phyloP scores from a whole-genome alignment of 2,797 vertebrate species.

The Falco novaeseelandiae region DNA sequence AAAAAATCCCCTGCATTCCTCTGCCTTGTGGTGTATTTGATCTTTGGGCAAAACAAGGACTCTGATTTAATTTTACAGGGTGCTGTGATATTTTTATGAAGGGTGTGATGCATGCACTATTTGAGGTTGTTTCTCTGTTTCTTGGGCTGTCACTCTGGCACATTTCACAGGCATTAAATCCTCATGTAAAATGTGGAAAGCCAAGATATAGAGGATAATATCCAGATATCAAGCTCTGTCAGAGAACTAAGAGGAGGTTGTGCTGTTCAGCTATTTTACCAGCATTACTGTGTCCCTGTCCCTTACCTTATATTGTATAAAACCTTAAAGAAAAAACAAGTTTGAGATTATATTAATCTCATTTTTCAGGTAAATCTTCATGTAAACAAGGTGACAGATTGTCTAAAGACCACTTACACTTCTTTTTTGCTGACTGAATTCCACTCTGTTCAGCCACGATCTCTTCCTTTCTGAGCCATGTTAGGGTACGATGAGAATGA shows the following conservation, averaged over 20 bases:
- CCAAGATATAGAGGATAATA: not conserved
- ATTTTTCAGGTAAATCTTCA: not conserved
- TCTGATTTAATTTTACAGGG: conserved; percentile 39
- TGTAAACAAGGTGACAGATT: not conserved
- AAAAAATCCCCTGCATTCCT: conserved; percentile 47
- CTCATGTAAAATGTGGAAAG: not conserved
- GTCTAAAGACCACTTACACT: not conserved
- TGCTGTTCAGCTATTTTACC: not conserved
- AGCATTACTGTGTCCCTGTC: not conserved
- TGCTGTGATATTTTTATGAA: conserved; percentile 51
- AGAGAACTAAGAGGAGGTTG: not conserved
- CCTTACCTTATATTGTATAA: not conserved
- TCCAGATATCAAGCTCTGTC: not conserved
- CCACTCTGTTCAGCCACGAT: not conserved
- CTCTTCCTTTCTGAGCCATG: not conserved
- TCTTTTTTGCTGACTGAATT: not conserved
- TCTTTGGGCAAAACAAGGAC: conserved; percentile 35
- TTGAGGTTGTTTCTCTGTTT: conserved; percentile 13
- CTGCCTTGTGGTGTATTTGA: conserved; percentile 41
- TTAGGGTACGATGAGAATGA: not conserved
- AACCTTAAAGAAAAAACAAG: not conserved
- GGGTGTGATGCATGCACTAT: not conserved
- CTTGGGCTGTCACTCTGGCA: conserved; percentile 10
- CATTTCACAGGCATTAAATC: conserved; percentile 11
- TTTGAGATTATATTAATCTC: not conserved